Conservation (phyloP, 2,113 vertebrate species). For the Gyps fulvus region DNA sequence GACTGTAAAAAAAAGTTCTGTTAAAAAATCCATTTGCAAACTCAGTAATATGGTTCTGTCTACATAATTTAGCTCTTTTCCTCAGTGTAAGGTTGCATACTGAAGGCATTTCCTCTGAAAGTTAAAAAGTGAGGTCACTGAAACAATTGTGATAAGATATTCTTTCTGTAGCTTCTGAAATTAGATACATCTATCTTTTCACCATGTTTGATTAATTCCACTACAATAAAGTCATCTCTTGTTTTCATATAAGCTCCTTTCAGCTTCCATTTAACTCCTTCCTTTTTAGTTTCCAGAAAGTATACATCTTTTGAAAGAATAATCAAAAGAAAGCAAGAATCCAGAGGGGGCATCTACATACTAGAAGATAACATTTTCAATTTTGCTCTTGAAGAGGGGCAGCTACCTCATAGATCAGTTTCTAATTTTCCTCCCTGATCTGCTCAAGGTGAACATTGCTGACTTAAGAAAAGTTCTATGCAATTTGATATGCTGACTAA, state of each 20-base stretch:
- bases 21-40: neutral
- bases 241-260: neutral
- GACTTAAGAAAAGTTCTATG: neutral
- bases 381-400: neutral
- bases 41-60: neutral
- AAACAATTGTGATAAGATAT: neutral
- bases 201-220: slow-evolving; percentile 14
- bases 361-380: neutral
- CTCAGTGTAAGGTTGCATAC: neutral
- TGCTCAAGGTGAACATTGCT: neutral
- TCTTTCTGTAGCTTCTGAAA: slow-evolving; percentile 34
- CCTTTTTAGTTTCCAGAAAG: neutral
- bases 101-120: slow-evolving; percentile 46
- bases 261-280: neutral
- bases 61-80: slow-evolving; percentile 9
- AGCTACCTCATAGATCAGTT: neutral
- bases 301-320: neutral
- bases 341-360: neutral
- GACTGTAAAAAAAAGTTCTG: neutral
- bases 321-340: neutral
- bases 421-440: neutral
- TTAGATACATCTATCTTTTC: slow-evolving; percentile 26
- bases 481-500: neutral
- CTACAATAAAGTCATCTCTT: neutral
- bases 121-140: slow-evolving; percentile 29